Percentiles rank a stretch among this genome's conserved stretches.
Conservation (phyloP, 2,797 vertebrate species). For the Siniperca scherzeri region DNA sequence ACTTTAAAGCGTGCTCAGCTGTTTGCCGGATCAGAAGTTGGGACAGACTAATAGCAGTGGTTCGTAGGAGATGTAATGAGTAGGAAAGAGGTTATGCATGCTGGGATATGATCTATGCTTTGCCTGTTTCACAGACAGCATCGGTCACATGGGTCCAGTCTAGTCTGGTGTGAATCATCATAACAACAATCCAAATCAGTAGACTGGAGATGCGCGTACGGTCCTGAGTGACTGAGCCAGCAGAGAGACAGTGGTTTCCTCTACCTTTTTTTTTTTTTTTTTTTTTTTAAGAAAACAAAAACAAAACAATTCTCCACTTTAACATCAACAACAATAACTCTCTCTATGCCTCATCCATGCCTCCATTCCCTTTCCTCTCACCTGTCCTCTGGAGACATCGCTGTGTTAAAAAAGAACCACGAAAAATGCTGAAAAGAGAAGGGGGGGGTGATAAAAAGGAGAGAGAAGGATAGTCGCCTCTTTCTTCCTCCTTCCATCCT, state of each 20-base stretch:
- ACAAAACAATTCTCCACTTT: constrained; percentile 4
- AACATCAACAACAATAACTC: constrained; percentile 1
- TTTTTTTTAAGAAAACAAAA: background rate
- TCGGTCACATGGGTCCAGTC: constrained; percentile 35
- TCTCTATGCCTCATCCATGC: background rate
- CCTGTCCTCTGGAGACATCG: constrained; percentile 65
- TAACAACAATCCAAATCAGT: constrained; percentile 29
- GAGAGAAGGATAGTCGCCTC: constrained; percentile 51
- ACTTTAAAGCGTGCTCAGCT: constrained; percentile 67
- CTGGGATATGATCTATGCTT: constrained; percentile 6
- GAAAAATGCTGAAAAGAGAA: constrained; percentile 34
- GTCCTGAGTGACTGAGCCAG: constrained; percentile 28
- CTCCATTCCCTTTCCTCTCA: constrained; percentile 56
- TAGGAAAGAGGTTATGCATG: constrained; percentile 28
- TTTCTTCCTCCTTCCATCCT: constrained; percentile 64
- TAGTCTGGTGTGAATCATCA: constrained; percentile 55
- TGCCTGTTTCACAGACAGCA: constrained; percentile 15
- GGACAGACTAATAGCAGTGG: constrained; percentile 23
- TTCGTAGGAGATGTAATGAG: constrained; percentile 31
- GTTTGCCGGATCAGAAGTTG: constrained; percentile 59
- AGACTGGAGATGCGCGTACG: constrained; percentile 19
- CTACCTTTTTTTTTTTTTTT: background rate
- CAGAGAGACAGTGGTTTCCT: constrained; percentile 22
- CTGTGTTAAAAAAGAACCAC: constrained; percentile 37
- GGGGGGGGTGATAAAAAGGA: constrained; percentile 46